Evolutionary conservation across 2,797 vertebrate genomes (phyloP), one percentile per base, ranked within the genome.

Genomic region (Hafferia zeledoni): DNA sequence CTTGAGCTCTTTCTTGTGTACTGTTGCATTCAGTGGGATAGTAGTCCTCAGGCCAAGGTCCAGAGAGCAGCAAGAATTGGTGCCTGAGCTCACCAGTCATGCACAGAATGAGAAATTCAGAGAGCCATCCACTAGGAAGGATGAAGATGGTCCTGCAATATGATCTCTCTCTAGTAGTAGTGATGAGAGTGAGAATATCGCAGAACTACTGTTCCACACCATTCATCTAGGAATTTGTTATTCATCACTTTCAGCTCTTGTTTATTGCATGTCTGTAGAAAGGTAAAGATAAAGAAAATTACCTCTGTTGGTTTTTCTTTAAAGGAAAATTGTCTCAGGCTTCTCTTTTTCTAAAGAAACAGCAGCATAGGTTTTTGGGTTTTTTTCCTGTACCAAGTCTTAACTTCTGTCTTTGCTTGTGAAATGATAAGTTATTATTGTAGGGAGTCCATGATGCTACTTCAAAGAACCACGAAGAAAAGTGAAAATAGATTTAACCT

Each of bases 401-500:
- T 75, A 27, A 19, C 39, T 76, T 80, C 39, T 60, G 12, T 55
- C 35, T 68, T 82, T 86, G 79, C 44, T 78, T 72, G 37, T 92
- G 82, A 94, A 91, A 87, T 91, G 31, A 16, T 75, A 80, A 61
- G 60, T 85, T 94, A n/a, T 83, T 64, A 83, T 80, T 85, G 59
- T 44, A 87, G 75, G 37, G 33, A 85, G n/a, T 44, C 44, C 37
- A 4, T 70, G 56, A 83, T 46, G 53, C 37, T 67, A 35, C 60
- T 86, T 95, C 61, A 60, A 76, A 70, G 65, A 88, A 96, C 57
- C 25, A 23, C 31, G 50, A 81, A 76, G 64, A 91, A 71, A 83
- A 49, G 25, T 52, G 56, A 35, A 39, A 68, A 80, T 85, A 90
- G 15, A 71, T 33, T 72, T 84, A 85, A 83, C 49, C 63, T 89